These are phyloP conservation scores for Halcyon badia DNA, from an alignment of 2,797 vertebrate species.

Conservation along the genomic window DNA sequence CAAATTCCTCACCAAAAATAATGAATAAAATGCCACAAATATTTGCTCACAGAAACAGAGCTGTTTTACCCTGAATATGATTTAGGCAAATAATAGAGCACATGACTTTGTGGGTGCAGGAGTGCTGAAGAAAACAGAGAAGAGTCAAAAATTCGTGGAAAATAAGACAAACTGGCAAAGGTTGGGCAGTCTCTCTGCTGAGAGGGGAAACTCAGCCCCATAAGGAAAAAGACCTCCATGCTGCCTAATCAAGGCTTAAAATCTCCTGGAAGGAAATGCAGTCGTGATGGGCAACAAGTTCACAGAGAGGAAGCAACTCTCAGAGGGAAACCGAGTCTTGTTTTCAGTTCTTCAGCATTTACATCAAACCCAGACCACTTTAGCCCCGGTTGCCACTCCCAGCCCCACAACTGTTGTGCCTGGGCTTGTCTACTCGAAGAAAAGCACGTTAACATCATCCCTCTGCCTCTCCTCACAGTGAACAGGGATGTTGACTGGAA, in stretches of 20 bases:
- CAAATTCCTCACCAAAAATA: conserved; percentile 46
- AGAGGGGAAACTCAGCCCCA: neutral
- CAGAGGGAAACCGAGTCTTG: neutral
- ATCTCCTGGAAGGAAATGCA: neutral
- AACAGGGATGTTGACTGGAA: rapidly evolving
- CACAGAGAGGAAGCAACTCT: neutral
- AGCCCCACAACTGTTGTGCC: neutral
- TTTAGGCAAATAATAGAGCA: conserved; percentile 27
- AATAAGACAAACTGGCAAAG: neutral
- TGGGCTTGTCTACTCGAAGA: neutral
- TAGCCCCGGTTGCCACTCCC: neutral
- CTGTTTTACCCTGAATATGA: conserved; percentile 41
- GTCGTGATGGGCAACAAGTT: neutral
- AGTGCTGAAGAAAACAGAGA: conserved; percentile 12
- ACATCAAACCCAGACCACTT: neutral
- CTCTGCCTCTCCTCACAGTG: neutral
- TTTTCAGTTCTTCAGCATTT: neutral
- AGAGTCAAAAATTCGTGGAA: conserved; percentile 17
- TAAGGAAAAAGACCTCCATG: neutral
- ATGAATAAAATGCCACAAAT: conserved; percentile 44
- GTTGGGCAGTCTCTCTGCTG: neutral
- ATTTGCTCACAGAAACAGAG: conserved; percentile 51
- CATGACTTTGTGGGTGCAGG: conserved; percentile 60
- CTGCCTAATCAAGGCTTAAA: neutral
- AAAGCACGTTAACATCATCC: neutral